Base-by-base conservation (phyloP, 2,113 vertebrate species). In the Nematolebias whitei region DNA sequence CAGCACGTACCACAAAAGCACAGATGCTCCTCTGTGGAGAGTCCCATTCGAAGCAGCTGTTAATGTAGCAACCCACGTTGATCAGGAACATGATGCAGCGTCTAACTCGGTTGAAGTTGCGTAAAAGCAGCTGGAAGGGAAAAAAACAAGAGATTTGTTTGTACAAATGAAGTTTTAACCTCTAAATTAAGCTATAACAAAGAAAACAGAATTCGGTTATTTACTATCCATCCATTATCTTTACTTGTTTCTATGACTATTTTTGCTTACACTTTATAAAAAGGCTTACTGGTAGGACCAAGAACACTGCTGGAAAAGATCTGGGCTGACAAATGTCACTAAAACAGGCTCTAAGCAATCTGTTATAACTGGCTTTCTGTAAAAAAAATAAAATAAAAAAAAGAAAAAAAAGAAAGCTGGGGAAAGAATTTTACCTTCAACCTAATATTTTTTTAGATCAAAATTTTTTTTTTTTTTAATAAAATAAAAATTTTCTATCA, bases 21-120 rank as follows among this genome's bases (percentile, higher is more conserved):
- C 95, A 95, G 11, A 98, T 95, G 91, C 96, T 99, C 90, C 98
- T 95, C 92, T 96, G 95, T 44, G 97, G 95, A 83, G 95, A 99
- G 71, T 98, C 96, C 97, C 97, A 99, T 66, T 97, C 95, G 78
- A 99, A 98, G 93, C 97, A 99, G 92, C 97, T 98, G 92, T 96
- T 99, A 85, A 99, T 83, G 84, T 94, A 99, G 92, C 92, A 98
- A 43, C 95, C 94, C 11, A 93, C 90, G 77, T 94, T 96, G 82
- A 99, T 90, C 2, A 99, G 94, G 40, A 94, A 94, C 93, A 97
- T 95, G 92, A 97, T 72, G 83, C 96, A 96, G 70, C 92, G 95
- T 71, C 96, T 92, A 72, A 93, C 94, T 77, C 97, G 92, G 88
- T 95, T 92, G 58, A 98, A 99, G 90, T 99, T 98, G 73, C 93